These are phyloP conservation scores for Hipposideros larvatus DNA, from an alignment of 2,797 vertebrate species.

Conservation along the genomic window DNA sequence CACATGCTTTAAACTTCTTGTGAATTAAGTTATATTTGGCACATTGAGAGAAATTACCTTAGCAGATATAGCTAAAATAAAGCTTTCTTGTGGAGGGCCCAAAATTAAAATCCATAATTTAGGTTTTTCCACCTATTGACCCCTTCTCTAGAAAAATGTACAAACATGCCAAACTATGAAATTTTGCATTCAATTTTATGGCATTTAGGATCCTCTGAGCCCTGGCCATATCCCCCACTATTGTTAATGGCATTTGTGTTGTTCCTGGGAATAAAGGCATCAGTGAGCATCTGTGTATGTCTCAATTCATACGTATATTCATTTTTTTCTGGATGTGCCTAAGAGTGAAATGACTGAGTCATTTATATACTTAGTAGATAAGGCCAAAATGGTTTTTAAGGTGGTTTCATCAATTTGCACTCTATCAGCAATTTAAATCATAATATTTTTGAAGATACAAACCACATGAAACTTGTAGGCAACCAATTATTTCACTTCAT, in stretches of 20 bases:
- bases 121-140: background rate
- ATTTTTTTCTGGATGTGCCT: background rate
- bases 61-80: background rate
- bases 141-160: constrained; percentile 25
- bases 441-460: background rate
- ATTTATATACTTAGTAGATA: background rate
- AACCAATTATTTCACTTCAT: background rate
- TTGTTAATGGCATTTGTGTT: background rate
- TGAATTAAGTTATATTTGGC: background rate
- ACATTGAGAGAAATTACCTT: constrained; percentile 10
- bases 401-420: background rate
- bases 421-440: background rate
- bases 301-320: background rate
- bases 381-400: background rate
- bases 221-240: background rate
- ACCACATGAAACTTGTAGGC: background rate
- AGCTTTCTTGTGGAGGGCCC: background rate
- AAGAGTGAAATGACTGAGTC: background rate
- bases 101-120: background rate
- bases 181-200: background rate
- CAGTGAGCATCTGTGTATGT: background rate
- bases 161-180: background rate
- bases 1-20: background rate
- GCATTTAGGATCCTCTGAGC: background rate
- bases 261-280: background rate